These are phyloP conservation scores for Chloroclystis v-ata DNA, from an alignment of 2,888 invertebrate species.

Conservation along the genomic window DNA sequence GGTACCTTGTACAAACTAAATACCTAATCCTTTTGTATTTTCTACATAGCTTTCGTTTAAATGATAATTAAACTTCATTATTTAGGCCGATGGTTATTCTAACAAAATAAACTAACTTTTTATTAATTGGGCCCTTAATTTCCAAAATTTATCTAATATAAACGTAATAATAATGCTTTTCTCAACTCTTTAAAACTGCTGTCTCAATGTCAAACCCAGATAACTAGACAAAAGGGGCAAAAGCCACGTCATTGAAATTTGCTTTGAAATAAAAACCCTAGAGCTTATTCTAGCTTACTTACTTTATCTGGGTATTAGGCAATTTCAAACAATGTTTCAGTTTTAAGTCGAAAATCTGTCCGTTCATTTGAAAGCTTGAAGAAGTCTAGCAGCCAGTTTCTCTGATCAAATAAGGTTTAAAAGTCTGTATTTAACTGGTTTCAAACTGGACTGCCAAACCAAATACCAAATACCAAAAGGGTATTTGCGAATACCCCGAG, in stretches of 20 bases:
- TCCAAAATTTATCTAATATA: not conserved
- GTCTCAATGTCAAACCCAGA: slow-evolving; percentile 4
- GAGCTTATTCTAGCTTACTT: too few relatives aligned
- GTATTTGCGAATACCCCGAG: slow-evolving; percentile 22
- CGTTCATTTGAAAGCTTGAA: not conserved
- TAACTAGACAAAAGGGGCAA: slow-evolving; percentile 4
- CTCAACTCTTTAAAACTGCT: not conserved
- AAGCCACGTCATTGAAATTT: slow-evolving; percentile 1
- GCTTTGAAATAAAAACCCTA: not conserved
- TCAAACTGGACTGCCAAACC: slow-evolving; percentile 17
- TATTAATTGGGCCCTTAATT: not conserved
- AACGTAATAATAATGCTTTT: not conserved
- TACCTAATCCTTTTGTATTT: too few relatives aligned
- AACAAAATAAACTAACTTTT: slow-evolving; percentile 2
- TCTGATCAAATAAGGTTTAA: slow-evolving; percentile 23
- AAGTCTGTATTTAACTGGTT: slow-evolving; percentile 22
- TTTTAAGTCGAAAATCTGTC: not conserved
- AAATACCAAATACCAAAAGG: slow-evolving; percentile 14
- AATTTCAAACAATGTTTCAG: not conserved
- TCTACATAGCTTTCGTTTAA: too few relatives aligned
- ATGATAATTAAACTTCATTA: too few relatives aligned
- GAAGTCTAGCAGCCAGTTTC: slow-evolving; percentile 15
- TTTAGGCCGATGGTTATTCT: too few relatives aligned
- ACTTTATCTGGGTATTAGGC: too few relatives aligned
- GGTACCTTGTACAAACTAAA: too few relatives aligned